Base-by-base conservation (phyloP, 2,113 vertebrate genomes). In the Terrapene triunguis region DNA sequence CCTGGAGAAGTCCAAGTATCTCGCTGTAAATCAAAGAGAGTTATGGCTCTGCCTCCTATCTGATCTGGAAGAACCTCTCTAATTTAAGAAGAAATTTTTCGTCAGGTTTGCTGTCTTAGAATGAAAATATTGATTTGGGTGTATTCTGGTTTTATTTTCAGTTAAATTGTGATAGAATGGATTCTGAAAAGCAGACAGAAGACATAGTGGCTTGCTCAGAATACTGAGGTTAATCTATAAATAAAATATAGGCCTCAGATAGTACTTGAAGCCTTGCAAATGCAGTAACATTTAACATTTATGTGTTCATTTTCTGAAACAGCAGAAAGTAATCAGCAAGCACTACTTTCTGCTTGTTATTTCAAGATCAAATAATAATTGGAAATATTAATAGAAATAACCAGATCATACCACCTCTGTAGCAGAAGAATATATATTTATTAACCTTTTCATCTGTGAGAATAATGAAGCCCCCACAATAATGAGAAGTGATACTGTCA, bases 381-480 rank as follows among this genome's bases (percentile, higher is more conserved):
- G 85, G 92, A 98, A 98, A 97, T 95, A 97, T 88, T 97, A 98
- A 97, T 27, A 94, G 90, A 93, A 96, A 95, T 96, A 97, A 96
- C 85, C 92, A 91, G 87, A 96, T 90, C 90, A 94, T 14, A 32
- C 55, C 54, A 90, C 44, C 85, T 92, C 57, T 86, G 92, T 50
- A 83, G 47, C 72, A 74, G 44, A 96, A 93, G 22, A 59, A 84
- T 72, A 94, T 54, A 92, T 21, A 88, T 94, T 89, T 91, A 95
- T 95, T 97, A 97, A 98, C 84, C 89, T 97, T 89, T 96, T 95
- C 85, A 90, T 96, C 89, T 95, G 29, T 1, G 2, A 91, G 48
- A 87, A 91, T 85, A 86, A 96, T 53, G 32, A 90, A 95, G 79
- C 13, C 29, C 5, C 88, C 57, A 14, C n/a, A 88, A 88, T 9